phyloP scores from a whole-genome alignment of 2,888 invertebrate genomes.

The Lepidocyrtinus sp. region DNA sequence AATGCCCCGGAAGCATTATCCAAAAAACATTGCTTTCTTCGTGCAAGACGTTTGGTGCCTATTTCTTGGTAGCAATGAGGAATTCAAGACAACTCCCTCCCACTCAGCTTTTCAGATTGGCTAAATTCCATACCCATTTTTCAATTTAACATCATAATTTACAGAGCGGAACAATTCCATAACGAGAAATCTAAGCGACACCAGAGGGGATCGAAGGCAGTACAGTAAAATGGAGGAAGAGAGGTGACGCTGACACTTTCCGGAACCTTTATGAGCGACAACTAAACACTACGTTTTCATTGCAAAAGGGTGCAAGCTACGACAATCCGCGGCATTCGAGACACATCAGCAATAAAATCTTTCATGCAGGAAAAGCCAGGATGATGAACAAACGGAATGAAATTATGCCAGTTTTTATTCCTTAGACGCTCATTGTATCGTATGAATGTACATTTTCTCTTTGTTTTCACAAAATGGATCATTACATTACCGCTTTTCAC shows the following conservation, averaged over 20 bases:
- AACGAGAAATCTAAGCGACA: not conserved
- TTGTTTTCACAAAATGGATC: not conserved
- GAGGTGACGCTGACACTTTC: not conserved
- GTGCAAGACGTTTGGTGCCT: no score
- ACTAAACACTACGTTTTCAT: not conserved
- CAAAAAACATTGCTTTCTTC: no score
- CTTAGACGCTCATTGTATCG: constrained; percentile 15
- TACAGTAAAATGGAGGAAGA: not conserved
- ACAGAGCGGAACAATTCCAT: not conserved
- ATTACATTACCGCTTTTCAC: not conserved
- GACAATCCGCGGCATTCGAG: not conserved
- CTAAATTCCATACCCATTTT: not conserved
- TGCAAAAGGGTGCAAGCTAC: not conserved
- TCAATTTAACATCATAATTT: not conserved
- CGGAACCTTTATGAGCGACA: constrained; percentile 19
- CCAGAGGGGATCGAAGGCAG: not conserved
- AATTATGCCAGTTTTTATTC: constrained; percentile 27
- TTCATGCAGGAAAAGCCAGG: constrained; percentile 2
- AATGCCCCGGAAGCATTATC: not conserved
- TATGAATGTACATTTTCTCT: not conserved
- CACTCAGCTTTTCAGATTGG: no score
- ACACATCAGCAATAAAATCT: constrained; percentile 17
- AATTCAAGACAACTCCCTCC: no score
- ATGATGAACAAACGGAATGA: constrained; percentile 24
- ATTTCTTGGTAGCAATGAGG: no score